Conservation (phyloP, 2,113 vertebrate genomes). For the Rallus limicola region DNA sequence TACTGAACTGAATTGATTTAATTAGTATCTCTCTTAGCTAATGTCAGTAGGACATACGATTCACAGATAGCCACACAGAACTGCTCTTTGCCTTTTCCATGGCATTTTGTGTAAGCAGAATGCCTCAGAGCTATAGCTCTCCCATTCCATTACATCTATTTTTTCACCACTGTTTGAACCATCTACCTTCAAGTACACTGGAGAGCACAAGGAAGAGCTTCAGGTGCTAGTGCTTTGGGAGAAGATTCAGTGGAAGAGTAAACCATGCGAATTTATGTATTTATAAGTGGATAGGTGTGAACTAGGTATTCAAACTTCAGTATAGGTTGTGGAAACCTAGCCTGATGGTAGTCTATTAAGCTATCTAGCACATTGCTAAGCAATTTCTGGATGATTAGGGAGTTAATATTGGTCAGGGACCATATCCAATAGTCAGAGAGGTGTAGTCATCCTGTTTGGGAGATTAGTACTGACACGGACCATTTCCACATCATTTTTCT, state of each 20-base stretch:
- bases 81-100: background rate
- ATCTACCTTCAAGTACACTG: background rate
- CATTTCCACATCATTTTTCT: background rate
- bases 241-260: background rate
- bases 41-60: background rate
- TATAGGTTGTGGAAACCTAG: background rate
- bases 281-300: background rate
- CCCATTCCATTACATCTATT: background rate
- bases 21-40: background rate
- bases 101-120: background rate
- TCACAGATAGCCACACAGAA: background rate
- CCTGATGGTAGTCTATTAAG: background rate
- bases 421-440: background rate
- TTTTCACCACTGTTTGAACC: background rate
- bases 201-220: background rate
- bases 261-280: background rate
- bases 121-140: background rate
- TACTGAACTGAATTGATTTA: background rate
- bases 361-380: background rate
- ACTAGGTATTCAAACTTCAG: background rate
- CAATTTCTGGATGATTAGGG: background rate
- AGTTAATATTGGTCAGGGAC: background rate
- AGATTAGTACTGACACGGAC: background rate
- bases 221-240: background rate
- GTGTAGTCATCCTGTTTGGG: background rate